These are phyloP conservation scores for Tipula lateralis DNA, from an alignment of 2,888 invertebrate species.

Conservation along the genomic window DNA sequence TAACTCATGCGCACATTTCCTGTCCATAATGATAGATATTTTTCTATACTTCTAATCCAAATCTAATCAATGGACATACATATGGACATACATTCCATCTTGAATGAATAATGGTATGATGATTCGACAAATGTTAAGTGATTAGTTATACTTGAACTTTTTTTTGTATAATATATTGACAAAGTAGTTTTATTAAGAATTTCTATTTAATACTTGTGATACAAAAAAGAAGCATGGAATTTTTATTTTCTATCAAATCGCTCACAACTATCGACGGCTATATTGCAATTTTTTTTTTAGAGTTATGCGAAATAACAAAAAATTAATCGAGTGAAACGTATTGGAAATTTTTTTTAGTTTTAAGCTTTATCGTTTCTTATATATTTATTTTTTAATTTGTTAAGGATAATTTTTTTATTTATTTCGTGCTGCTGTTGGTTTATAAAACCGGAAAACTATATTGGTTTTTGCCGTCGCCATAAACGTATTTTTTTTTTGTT, in stretches of 20 bases:
- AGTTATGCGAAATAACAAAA: conserved; percentile 15
- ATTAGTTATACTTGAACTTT: neutral
- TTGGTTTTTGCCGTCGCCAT: conserved; percentile 21
- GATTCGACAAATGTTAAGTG: conserved; percentile 14
- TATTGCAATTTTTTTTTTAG: neutral
- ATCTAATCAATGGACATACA: neutral
- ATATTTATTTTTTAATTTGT: conserved; percentile 13
- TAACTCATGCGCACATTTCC: neutral
- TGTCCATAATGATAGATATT: neutral
- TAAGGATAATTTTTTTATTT: conserved; percentile 6
- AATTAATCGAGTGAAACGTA: conserved; percentile 14
- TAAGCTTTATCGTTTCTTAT: conserved; percentile 4
- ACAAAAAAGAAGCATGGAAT: neutral
- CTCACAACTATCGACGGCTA: neutral
- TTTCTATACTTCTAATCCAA: neutral
- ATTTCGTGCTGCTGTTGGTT: neutral
- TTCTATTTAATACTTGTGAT: neutral
- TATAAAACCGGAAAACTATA: neutral
- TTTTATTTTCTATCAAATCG: neutral
- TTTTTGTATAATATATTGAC: neutral
- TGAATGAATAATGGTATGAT: neutral
- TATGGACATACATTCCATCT: neutral
- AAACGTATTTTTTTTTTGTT: neutral
- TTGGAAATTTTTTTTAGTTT: conserved; percentile 11
- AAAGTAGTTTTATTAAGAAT: neutral